Evolutionary conservation across 2,113 vertebrate genomes (phyloP), one percentile per base, ranked within the genome.

Genomic region (Colistium nudipinnis): DNA sequence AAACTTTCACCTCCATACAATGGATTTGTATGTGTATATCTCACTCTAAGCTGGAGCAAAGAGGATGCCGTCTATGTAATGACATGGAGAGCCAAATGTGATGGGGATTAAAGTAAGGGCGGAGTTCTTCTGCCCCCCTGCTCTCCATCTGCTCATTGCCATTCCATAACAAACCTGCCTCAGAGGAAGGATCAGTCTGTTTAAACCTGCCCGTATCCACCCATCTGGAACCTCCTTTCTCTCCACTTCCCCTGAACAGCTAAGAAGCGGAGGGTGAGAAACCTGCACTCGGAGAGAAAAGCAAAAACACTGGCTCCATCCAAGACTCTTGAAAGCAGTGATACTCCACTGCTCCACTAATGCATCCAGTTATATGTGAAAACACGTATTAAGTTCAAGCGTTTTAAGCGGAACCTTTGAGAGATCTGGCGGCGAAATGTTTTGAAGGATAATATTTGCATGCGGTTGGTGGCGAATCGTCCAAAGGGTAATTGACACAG

Each of bases 361-460:
- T 52, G 28, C 53, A 55, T 65, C 38, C 56, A 44, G 52, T 88
- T 71, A 82, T 73, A 70, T 53, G 43, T 77, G 25, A 80, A 77
- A 79, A 78, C 62, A 77, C 62, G 73, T 76, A 52, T 63, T 57
- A 56, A 70, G 61, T 68, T 70, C 67, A 43, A 48, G 36, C 74
- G 56, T 47, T 63, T 45, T 69, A 45, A 44, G 51, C 31, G 0
- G 63, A 74, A 69, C 51, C 49, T 84, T 80, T 74, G 51, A 78
- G 48, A 78, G 59, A 75, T 76, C 68, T 19, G 39, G 51, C 62
- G 7, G 74, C 49, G 81, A 63, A 83, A 81, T 85, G 75, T 87
- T 87, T 81, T 80, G 60, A 88, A 49, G 62, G 70, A 88, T 88
- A 86, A 85, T 84, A 86, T 87, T 87, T 89, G 70, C 73, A 76